Percentiles rank a stretch among this genome's conserved stretches.
These are phyloP conservation scores for Synanthedon formicaeformis DNA, from an alignment of 2,888 invertebrate species.

Conservation along the genomic window DNA sequence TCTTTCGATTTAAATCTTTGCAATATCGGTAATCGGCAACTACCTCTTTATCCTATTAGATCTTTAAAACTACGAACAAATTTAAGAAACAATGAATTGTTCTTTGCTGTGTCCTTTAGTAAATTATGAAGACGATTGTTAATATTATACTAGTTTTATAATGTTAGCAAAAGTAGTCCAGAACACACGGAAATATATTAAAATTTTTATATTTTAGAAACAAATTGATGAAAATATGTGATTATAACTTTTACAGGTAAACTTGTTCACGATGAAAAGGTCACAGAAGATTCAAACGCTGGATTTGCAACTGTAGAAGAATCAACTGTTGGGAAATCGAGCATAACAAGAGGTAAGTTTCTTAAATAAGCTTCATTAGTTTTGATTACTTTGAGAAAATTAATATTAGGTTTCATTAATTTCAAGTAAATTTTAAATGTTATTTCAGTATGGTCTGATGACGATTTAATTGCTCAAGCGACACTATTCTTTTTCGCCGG, in stretches of 20 bases:
- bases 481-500: slow-evolving; percentile 17
- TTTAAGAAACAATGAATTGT: too few relatives aligned
- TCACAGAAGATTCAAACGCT: slow-evolving; percentile 17
- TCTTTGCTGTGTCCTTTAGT: too few relatives aligned
- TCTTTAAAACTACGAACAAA: too few relatives aligned
- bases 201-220: neutral
- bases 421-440: neutral
- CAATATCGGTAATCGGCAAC: too few relatives aligned
- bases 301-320: slow-evolving; percentile 45
- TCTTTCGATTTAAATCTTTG: too few relatives aligned
- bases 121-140: too few relatives aligned
- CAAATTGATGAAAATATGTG: neutral
- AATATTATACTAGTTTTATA: too few relatives aligned
- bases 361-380: too few relatives aligned
- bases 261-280: slow-evolving; percentile 20
- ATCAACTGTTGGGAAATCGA: slow-evolving; percentile 28
- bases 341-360: slow-evolving; percentile 18
- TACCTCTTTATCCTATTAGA: too few relatives aligned
- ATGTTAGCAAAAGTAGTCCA: too few relatives aligned
- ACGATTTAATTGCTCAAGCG: slow-evolving; percentile 15
- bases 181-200: too few relatives aligned
- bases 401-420: neutral
- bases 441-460: slow-evolving; percentile 14
- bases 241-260: slow-evolving; percentile 12
- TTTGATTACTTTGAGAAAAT: neutral